Conservation (phyloP, 2,797 vertebrate species). For the Karalla daura region DNA sequence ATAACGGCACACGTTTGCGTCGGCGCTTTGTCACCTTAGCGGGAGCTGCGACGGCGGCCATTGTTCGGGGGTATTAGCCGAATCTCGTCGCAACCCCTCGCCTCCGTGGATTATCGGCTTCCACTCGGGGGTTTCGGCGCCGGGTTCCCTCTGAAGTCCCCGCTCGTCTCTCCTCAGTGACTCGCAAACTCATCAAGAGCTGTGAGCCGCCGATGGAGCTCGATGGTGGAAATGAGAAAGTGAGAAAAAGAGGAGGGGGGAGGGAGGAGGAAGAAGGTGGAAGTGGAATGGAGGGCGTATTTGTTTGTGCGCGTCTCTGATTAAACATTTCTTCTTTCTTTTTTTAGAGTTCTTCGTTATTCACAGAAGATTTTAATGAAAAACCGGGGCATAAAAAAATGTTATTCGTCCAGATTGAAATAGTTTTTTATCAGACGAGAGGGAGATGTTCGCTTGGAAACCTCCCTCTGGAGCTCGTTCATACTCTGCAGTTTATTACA, state of each 20-base stretch:
- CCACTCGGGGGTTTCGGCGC: slow-evolving; percentile 45
- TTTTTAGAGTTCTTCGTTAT: slow-evolving; percentile 16
- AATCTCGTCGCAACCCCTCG: slow-evolving; percentile 52
- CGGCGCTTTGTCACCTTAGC: slow-evolving; percentile 56
- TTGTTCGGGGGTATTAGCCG: slow-evolving; percentile 71
- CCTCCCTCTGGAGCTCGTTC: slow-evolving; percentile 55
- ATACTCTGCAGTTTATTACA: slow-evolving; percentile 52
- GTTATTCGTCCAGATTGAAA: slow-evolving; percentile 37
- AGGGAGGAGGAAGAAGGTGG: slow-evolving; percentile 24
- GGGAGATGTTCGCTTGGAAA: slow-evolving; percentile 45
- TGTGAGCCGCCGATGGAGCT: slow-evolving; percentile 49
- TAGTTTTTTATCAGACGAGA: slow-evolving; percentile 13
- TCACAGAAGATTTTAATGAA: slow-evolving; percentile 29
- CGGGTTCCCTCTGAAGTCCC: slow-evolving; percentile 57
- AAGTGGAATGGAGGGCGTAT: slow-evolving; percentile 20
- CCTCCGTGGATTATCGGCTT: slow-evolving; percentile 68
- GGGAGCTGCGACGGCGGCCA: slow-evolving; percentile 41
- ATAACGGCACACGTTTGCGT: slow-evolving; percentile 49
- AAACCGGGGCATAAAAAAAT: slow-evolving; percentile 14
- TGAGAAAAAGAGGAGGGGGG: slow-evolving; percentile 15
- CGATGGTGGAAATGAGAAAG: slow-evolving; percentile 43
- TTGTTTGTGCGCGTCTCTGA: slow-evolving; percentile 19
- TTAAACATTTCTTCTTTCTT: slow-evolving; percentile 41
- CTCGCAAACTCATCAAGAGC: slow-evolving; percentile 59
- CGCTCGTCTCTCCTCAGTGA: slow-evolving; percentile 52